Evolutionary conservation across 2,888 invertebrate species (phyloP).

Genomic region (Lasioglossum oenotherae): DNA sequence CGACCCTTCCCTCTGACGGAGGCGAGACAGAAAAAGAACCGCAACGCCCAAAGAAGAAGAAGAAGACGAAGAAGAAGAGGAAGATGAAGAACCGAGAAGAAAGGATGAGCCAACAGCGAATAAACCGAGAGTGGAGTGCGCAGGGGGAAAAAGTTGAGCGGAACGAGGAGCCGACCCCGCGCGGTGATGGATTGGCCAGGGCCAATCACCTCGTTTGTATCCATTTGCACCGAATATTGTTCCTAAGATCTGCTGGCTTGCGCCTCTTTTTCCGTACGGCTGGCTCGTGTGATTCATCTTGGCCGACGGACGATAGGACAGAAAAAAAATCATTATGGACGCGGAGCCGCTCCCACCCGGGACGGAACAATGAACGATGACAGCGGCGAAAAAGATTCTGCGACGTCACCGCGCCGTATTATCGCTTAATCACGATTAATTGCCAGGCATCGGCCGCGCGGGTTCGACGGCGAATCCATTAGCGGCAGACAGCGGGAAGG

Average conservation of each 20-base stretch:
- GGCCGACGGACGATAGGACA: slow-evolving; percentile 42
- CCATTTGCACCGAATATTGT: slow-evolving; percentile 80
- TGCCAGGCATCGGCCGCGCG: slow-evolving; percentile 38
- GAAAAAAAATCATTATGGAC: slow-evolving; percentile 42
- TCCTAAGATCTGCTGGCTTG: slow-evolving; percentile 64
- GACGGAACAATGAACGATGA: slow-evolving; percentile 60
- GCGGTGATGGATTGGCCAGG: slow-evolving; percentile 77
- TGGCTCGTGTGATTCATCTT: slow-evolving; percentile 66
- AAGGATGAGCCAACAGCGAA: slow-evolving; percentile 23
- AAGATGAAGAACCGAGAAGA: slow-evolving; percentile 3
- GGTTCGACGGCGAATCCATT: slow-evolving; percentile 32
- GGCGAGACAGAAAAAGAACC: slow-evolving; percentile 16
- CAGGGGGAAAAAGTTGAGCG: slow-evolving; percentile 58
- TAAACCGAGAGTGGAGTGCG: slow-evolving; percentile 26
- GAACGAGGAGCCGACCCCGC: slow-evolving; percentile 59
- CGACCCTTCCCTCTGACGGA: slow-evolving; percentile 22
- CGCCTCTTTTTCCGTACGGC: slow-evolving; percentile 47
- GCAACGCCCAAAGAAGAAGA: neutral
- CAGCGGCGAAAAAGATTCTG: slow-evolving; percentile 55
- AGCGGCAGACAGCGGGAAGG: slow-evolving; percentile 14
- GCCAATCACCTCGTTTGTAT: slow-evolving; percentile 81
- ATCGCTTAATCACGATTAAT: slow-evolving; percentile 68
- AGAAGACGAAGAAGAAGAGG: neutral
- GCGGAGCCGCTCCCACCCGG: slow-evolving; percentile 11
- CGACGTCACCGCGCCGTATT: slow-evolving; percentile 59